Percentiles rank a stretch among this genome's conserved stretches.
Conservation (phyloP, 1,140 invertebrate species). For the Colletes gigas region DNA sequence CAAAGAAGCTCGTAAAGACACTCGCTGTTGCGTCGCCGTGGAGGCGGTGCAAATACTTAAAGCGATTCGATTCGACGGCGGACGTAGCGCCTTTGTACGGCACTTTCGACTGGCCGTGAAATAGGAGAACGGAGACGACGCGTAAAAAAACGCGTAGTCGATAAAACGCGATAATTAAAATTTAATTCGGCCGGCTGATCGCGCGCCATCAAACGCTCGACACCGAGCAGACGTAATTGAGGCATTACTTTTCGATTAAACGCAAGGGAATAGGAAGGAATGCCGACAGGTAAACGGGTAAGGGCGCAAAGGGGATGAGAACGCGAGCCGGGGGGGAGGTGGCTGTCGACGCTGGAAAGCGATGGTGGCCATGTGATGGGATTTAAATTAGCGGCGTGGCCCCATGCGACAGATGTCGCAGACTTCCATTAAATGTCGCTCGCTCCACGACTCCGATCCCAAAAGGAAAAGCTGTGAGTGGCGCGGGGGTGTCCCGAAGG, state of each 20-base stretch:
- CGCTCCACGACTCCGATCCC: constrained; percentile 29
- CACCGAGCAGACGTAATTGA: constrained; percentile 65
- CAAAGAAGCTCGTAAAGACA: too few species aligned
- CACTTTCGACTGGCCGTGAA: background rate
- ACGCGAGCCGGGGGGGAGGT: constrained; percentile 2
- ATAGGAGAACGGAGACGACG: background rate
- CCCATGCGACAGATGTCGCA: constrained; percentile 73
- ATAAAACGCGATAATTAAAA: constrained; percentile 71
- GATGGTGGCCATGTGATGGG: constrained; percentile 67
- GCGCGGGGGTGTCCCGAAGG: background rate
- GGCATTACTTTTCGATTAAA: constrained; percentile 77
- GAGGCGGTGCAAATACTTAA: background rate
- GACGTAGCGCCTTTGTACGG: background rate
- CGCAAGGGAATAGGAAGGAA: constrained; percentile 61
- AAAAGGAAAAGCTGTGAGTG: constrained; percentile 12
- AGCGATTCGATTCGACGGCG: background rate
- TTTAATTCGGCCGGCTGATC: constrained; percentile 60
- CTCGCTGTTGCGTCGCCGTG: too few species aligned
- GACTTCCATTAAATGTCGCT: constrained; percentile 78
- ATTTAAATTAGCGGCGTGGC: constrained; percentile 76
- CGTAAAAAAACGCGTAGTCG: constrained; percentile 31
- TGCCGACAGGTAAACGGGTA: constrained; percentile 42
- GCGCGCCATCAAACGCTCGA: constrained; percentile 39
- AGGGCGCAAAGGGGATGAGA: too few species aligned
- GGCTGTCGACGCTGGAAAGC: constrained; percentile 43